These are phyloP conservation scores for Plestiodon gilberti DNA, from an alignment of 2,113 vertebrate species.

Conservation along the genomic window DNA sequence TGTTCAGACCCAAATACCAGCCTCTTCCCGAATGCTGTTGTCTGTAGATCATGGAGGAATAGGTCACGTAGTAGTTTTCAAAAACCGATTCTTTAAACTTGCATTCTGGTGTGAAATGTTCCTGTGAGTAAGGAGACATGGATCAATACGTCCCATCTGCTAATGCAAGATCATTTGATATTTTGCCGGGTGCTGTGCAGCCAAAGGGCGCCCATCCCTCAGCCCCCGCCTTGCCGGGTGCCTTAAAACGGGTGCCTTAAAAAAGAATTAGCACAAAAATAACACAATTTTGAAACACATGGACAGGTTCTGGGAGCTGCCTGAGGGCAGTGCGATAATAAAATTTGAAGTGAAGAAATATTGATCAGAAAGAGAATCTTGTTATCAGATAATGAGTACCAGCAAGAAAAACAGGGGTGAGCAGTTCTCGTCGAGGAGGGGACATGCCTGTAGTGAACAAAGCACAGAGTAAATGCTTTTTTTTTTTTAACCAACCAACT, in stretches of 20 bases:
- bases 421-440: accelerated
- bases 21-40: constrained; percentile 97
- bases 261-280: constrained; percentile 42
- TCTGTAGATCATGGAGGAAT: constrained; percentile 99
- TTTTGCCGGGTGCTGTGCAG: neutral
- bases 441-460: neutral
- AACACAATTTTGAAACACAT: constrained; percentile 36
- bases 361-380: constrained; percentile 16
- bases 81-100: constrained; percentile 99
- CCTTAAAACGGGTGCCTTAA: accelerated
- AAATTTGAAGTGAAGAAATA: constrained; percentile 33
- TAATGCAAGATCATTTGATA: constrained; percentile 36
- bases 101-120: constrained; percentile 98
- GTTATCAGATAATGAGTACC: neutral
- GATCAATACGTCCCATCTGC: constrained; percentile 28
- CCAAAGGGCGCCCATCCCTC: neutral
- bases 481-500: neutral
- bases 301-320: neutral
- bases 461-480: neutral
- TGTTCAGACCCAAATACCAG: constrained; percentile 99
- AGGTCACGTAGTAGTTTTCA: constrained; percentile 99
- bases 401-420: neutral
- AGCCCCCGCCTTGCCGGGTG: neutral
- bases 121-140: constrained; percentile 77
- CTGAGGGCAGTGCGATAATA: neutral